Evolutionary conservation across 2,888 invertebrate species (phyloP), one percentile per base, ranked within the genome.

Genomic region (Brachynemurus nebulosus): DNA sequence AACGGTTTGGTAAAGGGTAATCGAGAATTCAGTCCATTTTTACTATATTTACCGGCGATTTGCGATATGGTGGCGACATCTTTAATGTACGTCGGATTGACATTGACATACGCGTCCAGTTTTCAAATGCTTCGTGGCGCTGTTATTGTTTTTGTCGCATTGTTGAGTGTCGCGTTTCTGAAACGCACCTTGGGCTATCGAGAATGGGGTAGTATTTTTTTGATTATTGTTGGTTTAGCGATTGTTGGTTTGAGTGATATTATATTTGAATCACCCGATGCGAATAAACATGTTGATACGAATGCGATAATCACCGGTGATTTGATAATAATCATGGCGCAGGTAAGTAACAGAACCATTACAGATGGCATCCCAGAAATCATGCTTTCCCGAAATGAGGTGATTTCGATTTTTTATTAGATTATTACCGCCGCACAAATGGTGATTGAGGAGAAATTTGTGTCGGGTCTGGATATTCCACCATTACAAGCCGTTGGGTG

Each of bases 51-150:
- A 17, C 90, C 96, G 1, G 88, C 93, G 1, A 69, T 90, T 64
- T 86, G 88, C 62, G 95, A 96, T 62, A 80, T 90, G 74, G 66
- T 82, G 46, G 89, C 83, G 1, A 92, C 93, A 1, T 85, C 90
- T 0, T 72, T 86, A 20, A 86, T 93, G 82, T 91, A 93, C 59
- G 75, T 92, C 39, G 95, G 93, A 4, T 68, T 96, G 42, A 91
- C 80, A 54, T 67, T 96, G 60, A 96, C 96, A 0, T 90, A 84
- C 59, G 86, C 89, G 1, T 89, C 91, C 52, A 92, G 91, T 59
- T 96, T 92, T 64, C 95, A 95, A 70, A 95, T 96, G 92, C 78
- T 96, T 54, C 71, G 93, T 67, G 92, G 86, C 40, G 78, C 89
- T 42, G 82, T 90, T 6, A 86, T 95, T 45, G 72, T 93, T 19